A percentile compares a stretch with the other conserved stretches of the same genome.
These are phyloP conservation scores for Habroteleia sp. DNA, from an alignment of 2,888 invertebrate genomes.

Conservation along the genomic window DNA sequence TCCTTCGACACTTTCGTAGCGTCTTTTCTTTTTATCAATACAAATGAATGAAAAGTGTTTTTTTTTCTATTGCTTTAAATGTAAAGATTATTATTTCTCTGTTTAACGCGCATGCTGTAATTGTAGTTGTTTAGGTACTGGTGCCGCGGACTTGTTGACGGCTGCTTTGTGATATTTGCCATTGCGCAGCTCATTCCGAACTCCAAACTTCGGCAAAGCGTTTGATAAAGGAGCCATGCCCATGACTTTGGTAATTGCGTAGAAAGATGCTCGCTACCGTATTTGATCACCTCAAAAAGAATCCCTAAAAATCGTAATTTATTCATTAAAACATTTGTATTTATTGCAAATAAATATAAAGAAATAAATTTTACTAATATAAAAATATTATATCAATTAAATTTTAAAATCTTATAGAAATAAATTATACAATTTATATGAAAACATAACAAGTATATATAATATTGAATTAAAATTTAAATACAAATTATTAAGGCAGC, in stretches of 20 bases:
- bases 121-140: slow-evolving; percentile 77
- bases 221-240: slow-evolving; percentile 84
- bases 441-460: no score
- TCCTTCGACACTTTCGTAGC: slow-evolving; percentile 5
- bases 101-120: slow-evolving; percentile 78
- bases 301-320: slow-evolving; percentile 68
- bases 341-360: no score
- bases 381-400: no score
- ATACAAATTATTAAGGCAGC: no score
- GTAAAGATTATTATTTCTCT: slow-evolving; percentile 77
- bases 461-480: no score
- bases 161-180: slow-evolving; percentile 83
- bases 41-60: slow-evolving; percentile 33
- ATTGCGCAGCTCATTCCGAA: slow-evolving; percentile 82
- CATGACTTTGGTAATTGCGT: slow-evolving; percentile 79
- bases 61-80: slow-evolving; percentile 74
- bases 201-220: slow-evolving; percentile 81
- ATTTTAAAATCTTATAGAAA: no score
- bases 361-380: no score
- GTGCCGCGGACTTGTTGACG: slow-evolving; percentile 81
- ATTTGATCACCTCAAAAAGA: slow-evolving; percentile 71
- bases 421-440: no score
- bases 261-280: slow-evolving; percentile 67
- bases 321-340: not conserved
- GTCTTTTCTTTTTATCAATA: slow-evolving; percentile 4